Percentiles rank a stretch among this genome's conserved stretches.
These are phyloP conservation scores for Chironomus tentans DNA, from an alignment of 2,888 invertebrate genomes.

Conservation along the genomic window DNA sequence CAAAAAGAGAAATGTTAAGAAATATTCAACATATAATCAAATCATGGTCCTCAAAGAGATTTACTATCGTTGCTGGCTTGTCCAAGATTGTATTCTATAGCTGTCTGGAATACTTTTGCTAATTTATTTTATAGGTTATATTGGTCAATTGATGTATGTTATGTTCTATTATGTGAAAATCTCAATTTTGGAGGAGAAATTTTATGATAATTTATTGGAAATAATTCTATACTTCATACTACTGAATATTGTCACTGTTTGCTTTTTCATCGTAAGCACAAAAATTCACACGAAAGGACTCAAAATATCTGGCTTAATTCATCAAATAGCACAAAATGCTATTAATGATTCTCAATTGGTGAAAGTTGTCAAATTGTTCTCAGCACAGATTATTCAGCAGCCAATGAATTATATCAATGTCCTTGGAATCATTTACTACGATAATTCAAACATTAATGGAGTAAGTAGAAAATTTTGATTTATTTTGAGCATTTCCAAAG, in stretches of 20 bases:
- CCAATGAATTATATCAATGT: background rate
- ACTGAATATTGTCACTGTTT: background rate
- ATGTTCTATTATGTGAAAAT: background rate
- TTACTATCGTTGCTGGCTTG: background rate
- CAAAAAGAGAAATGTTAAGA: too few relatives aligned
- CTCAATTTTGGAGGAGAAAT: background rate
- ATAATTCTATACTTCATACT: background rate
- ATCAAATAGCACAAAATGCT: background rate
- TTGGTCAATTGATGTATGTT: background rate
- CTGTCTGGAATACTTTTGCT: background rate
- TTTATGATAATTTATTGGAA: background rate
- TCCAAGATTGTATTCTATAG: background rate
- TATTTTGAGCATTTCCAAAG: too few relatives aligned
- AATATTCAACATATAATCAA: too few relatives aligned
- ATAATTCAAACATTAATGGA: background rate
- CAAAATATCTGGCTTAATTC: background rate
- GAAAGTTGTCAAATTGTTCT: background rate
- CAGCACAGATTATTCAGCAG: conserved; percentile 2
- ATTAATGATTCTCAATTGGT: background rate
- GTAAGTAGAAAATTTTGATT: background rate
- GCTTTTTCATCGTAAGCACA: background rate
- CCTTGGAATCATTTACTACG: background rate
- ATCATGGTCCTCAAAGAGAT: background rate
- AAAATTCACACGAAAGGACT: background rate
- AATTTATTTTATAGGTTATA: background rate